Conservation (phyloP, 2,797 vertebrate genomes). For the Phataginus tricuspis region DNA sequence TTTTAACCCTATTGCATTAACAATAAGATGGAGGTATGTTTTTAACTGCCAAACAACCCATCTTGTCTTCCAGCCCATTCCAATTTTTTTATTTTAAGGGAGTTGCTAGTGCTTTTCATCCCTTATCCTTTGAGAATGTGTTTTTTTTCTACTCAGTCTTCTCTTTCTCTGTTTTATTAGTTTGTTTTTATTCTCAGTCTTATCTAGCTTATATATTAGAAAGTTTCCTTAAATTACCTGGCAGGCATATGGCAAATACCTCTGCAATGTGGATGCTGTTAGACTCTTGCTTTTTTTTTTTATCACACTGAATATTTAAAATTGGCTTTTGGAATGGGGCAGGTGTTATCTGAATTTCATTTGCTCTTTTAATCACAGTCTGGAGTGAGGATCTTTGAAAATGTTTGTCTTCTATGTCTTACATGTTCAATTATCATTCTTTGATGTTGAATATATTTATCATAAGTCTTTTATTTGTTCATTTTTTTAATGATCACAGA, state of each 20-base stretch:
- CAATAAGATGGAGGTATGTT: not conserved
- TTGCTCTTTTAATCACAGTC: not conserved
- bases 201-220: not conserved
- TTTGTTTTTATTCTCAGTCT: not conserved
- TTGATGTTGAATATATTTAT: not conserved
- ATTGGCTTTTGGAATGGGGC: not conserved
- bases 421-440: not conserved
- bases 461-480: not conserved
- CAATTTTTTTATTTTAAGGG: not conserved
- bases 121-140: not conserved
- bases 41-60: not conserved
- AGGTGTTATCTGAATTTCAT: not conserved
- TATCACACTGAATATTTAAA: not conserved
- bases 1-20: not conserved
- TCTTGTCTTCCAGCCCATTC: not conserved
- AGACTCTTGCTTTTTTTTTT: not conserved
- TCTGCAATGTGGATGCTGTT: not conserved
- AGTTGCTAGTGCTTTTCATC: not conserved
- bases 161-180: not conserved
- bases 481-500: not conserved
- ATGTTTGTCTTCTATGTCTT: not conserved
- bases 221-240: not conserved
- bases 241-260: not conserved
- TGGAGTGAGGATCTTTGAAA: not conserved
- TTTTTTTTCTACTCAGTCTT: not conserved